phyloP scores from a whole-genome alignment of 64 coral and sea anemone genomes.

The Pocillopora verrucosa region DNA sequence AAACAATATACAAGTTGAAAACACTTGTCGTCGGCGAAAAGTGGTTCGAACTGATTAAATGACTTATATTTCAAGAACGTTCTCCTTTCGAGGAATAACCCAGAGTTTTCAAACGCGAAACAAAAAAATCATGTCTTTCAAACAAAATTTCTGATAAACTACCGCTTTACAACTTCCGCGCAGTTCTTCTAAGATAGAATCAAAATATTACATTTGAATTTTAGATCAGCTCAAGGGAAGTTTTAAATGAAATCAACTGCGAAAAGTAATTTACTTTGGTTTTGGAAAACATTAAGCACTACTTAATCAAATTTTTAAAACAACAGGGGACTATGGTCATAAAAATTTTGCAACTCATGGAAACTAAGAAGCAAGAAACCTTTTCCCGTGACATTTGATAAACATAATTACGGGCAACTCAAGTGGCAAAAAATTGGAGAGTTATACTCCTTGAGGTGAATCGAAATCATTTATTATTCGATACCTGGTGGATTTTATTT shows the following conservation, averaged over 20 bases:
- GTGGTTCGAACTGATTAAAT: constrained; percentile 5
- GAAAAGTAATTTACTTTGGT: constrained; percentile 52
- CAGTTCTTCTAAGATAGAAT: background rate
- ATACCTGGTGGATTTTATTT: background rate
- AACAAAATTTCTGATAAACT: background rate
- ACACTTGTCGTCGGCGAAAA: constrained; percentile 17
- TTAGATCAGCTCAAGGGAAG: constrained; percentile 30
- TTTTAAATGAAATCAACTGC: constrained; percentile 47
- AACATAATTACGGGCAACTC: constrained; percentile 5
- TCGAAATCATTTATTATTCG: background rate
- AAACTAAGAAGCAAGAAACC: background rate
- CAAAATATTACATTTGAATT: constrained; percentile 51
- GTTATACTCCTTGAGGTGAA: background rate
- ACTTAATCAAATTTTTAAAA: constrained; percentile 39
- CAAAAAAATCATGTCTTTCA: background rate
- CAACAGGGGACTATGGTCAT: constrained; percentile 1
- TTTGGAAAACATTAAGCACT: constrained; percentile 35
- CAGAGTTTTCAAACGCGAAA: background rate
- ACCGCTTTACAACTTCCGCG: background rate
- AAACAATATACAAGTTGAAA: constrained; percentile 39
- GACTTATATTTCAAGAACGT: background rate
- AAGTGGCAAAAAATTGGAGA: background rate
- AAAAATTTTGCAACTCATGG: constrained; percentile 22
- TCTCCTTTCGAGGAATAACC: background rate
- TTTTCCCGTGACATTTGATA: constrained; percentile 11